Evolutionary conservation across 92 coral and sea anemone genomes (phyloP).

Genomic region (Palythoa grandis): DNA sequence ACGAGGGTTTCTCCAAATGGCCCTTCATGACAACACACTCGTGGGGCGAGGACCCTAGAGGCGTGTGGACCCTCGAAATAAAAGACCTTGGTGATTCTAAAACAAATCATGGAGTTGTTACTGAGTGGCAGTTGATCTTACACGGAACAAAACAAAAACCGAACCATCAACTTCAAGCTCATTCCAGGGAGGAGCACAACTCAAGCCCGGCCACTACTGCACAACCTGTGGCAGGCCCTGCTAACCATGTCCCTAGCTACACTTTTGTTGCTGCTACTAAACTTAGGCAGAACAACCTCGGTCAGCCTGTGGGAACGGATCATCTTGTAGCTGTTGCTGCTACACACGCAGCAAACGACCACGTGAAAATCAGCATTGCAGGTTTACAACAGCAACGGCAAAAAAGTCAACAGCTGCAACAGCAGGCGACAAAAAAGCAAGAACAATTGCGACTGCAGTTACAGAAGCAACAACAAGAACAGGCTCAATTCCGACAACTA

Average conservation of each 20-base stretch:
- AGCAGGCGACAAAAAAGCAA: conserved; percentile 28
- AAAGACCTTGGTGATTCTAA: conserved; percentile 89
- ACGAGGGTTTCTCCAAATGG: conserved; percentile 99
- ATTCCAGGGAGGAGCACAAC: conserved; percentile 76
- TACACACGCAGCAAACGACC: neutral
- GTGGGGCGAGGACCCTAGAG: conserved; percentile 99
- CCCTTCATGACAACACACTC: conserved; percentile 99
- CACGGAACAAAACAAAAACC: conserved; percentile 98
- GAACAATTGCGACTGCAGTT: conserved; percentile 7
- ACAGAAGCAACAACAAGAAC: conserved; percentile 40
- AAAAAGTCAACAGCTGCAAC: conserved; percentile 21
- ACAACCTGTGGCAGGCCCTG: conserved; percentile 45
- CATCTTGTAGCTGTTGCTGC: neutral
- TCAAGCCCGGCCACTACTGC: conserved; percentile 62
- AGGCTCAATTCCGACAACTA: conserved; percentile 18
- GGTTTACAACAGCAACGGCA: conserved; percentile 28
- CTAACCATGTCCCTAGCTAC: conserved; percentile 77
- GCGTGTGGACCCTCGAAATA: conserved; percentile 97
- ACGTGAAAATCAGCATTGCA: conserved; percentile 22
- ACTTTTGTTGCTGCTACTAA: conserved; percentile 80
- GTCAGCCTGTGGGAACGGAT: conserved; percentile 1
- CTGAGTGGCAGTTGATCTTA: conserved; percentile 93
- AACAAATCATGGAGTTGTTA: conserved; percentile 85
- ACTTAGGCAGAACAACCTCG: conserved; percentile 14
- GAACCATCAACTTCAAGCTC: conserved; percentile 76